Percentiles rank a stretch among this genome's conserved stretches.
These are phyloP conservation scores for Aplocera efformata DNA, from an alignment of 2,888 invertebrate genomes.

Conservation along the genomic window DNA sequence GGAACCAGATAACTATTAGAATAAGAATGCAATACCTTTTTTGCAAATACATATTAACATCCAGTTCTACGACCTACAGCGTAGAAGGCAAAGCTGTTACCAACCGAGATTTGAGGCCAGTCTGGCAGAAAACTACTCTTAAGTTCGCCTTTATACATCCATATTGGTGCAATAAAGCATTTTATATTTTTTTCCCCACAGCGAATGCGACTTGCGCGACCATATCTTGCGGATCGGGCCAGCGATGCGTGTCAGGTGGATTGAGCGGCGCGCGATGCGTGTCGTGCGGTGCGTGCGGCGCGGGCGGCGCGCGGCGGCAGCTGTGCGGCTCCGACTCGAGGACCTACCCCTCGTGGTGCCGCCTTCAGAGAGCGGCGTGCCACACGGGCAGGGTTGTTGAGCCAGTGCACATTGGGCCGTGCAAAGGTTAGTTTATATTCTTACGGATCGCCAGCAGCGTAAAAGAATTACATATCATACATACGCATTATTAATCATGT, in stretches of 20 bases:
- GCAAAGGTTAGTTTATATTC: constrained; percentile 55
- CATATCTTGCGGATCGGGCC: constrained; percentile 56
- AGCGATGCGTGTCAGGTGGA: constrained; percentile 67
- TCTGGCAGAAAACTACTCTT: no score
- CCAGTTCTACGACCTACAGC: no score
- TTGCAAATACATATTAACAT: no score
- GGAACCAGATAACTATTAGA: no score
- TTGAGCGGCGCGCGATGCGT: constrained; percentile 63
- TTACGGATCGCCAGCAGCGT: no score
- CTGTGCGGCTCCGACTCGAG: constrained; percentile 88
- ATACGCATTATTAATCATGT: no score
- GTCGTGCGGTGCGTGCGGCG: constrained; percentile 56
- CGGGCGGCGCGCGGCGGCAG: constrained; percentile 60
- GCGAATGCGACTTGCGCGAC: constrained; percentile 69
- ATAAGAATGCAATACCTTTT: no score
- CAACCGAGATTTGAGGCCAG: no score
- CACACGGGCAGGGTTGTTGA: constrained; percentile 86
- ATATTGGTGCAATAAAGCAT: no score
- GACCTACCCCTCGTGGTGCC: constrained; percentile 90
- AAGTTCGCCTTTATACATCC: no score
- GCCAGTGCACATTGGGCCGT: constrained; percentile 85
- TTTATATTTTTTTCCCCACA: constrained; percentile 22
- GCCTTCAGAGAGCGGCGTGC: constrained; percentile 88
- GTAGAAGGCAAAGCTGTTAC: no score
- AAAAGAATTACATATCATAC: no score